Conservation (phyloP, 2,888 invertebrate genomes). For the Microplitis manilae region DNA sequence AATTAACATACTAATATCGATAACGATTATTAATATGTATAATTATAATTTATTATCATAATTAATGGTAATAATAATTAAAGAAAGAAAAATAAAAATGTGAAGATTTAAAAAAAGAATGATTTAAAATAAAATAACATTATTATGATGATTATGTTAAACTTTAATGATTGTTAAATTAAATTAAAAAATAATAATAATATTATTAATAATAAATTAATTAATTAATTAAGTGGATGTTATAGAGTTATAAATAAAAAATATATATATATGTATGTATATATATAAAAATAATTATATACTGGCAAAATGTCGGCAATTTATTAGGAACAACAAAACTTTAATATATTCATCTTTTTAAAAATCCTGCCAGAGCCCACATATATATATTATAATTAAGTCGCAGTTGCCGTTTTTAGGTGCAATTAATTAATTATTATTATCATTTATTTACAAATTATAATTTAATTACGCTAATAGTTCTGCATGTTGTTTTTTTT, state of each 20-base stretch:
- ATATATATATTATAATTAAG: constrained; percentile 62
- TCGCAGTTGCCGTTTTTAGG: constrained; percentile 66
- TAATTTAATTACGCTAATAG: constrained; percentile 66
- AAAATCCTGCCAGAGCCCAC: constrained; percentile 52
- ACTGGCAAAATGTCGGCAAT: constrained; percentile 64
- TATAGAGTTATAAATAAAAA: background rate
- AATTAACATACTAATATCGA: too few species aligned
- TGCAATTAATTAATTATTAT: constrained; percentile 69
- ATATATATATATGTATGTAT: constrained; percentile 22
- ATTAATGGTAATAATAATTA: too few species aligned
- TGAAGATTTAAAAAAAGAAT: too few species aligned
- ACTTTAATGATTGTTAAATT: background rate
- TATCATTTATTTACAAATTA: constrained; percentile 59
- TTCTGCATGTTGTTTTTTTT: constrained; percentile 65
- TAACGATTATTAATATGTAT: too few species aligned
- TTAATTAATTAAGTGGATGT: background rate
- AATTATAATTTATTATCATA: too few species aligned
- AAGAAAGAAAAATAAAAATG: too few species aligned
- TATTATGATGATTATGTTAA: background rate
- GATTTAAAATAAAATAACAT: too few species aligned
- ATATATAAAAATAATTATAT: constrained; percentile 38
- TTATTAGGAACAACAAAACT: constrained; percentile 63
- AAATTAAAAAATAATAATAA: background rate
- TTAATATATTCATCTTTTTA: constrained; percentile 53
- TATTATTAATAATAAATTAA: background rate